Base-by-base conservation (phyloP, 2,113 vertebrate species). In the Mustela lutreola region DNA sequence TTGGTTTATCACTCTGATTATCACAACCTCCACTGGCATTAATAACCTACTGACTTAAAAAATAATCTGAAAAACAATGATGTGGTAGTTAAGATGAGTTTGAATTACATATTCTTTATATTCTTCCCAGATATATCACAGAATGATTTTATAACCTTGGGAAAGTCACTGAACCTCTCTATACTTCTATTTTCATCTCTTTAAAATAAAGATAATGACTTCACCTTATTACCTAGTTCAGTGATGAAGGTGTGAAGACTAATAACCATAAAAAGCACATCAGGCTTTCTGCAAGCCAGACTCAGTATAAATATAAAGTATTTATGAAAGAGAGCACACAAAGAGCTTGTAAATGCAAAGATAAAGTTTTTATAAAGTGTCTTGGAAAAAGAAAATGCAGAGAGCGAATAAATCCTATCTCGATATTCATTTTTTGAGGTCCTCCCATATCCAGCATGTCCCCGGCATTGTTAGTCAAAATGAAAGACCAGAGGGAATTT, bases 191-290 rank as follows among this genome's bases (percentile, higher is more conserved):
- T 95, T 31, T 95, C 85, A 76, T 95, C 71, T 96, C 90, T 95
- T 85, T 92, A 95, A 96, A 96, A 95, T 95, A 86, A 95, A 97
- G 83, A 91, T 89, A 96, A 97, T 79, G 92, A 96, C 48, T 81
- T 97, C 50, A 96, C 8, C 71, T 82, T 92, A 92, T 96, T 97
- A 96, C 82, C 71, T 94, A 78, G 58, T 91, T 87, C 88, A 94
- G 42, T 97, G 92, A 96, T 91, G 88, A 97, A 83, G 85, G 58
- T 87, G 33, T 95, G 76, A 93, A 95, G 63, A 87, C 73, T 91
- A 91, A 96, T 91, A 83, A 88, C 63, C 67, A 81, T 92, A 95
- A 96, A 97, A 89, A 73, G 42, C 11, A 58, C 70, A 96, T 92
- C 81, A 90, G 42, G 5, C 76, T 96, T 92, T 88, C 62, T 65